Evolutionary conservation across 2,888 invertebrate genomes (phyloP).

Genomic region (Caenorhabditis zanzibari): DNA sequence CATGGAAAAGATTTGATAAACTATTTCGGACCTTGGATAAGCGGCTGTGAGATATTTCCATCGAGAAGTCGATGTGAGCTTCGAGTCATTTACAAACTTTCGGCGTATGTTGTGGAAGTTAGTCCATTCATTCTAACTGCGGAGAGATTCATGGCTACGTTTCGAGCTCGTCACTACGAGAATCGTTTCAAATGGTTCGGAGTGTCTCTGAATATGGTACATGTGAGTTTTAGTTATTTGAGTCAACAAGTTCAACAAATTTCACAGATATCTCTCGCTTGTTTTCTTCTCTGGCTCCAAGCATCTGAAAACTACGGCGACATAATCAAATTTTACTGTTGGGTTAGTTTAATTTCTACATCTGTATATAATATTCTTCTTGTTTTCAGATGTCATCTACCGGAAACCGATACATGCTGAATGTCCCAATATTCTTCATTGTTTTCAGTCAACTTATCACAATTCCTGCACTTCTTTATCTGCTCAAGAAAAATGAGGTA

Average conservation of each 20-base stretch:
- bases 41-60: conserved; percentile 55
- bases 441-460: conserved; percentile 37
- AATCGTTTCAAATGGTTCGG: conserved; percentile 42
- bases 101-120: conserved; percentile 41
- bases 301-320: not conserved
- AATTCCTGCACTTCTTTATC: conserved; percentile 31
- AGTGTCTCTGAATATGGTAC: not conserved
- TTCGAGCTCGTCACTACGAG: conserved; percentile 37
- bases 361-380: not conserved
- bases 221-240: too few relatives aligned
- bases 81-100: conserved; percentile 37
- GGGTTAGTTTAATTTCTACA: conserved; percentile 1
- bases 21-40: conserved; percentile 41
- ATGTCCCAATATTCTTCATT: conserved; percentile 14
- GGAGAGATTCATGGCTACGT: conserved; percentile 54
- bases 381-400: conserved; percentile 34
- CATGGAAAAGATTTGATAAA: conserved; percentile 51
- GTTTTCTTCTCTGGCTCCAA: conserved; percentile 17
- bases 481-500: conserved; percentile 50
- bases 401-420: conserved; percentile 19
- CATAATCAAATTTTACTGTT: conserved; percentile 43
- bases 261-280: conserved; percentile 23
- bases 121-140: conserved; percentile 49
- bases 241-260: too few relatives aligned
- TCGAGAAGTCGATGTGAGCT: conserved; percentile 41